These are phyloP conservation scores for Orbicella faveolata DNA, from an alignment of 64 coral and sea anemone species.

Conservation along the genomic window DNA sequence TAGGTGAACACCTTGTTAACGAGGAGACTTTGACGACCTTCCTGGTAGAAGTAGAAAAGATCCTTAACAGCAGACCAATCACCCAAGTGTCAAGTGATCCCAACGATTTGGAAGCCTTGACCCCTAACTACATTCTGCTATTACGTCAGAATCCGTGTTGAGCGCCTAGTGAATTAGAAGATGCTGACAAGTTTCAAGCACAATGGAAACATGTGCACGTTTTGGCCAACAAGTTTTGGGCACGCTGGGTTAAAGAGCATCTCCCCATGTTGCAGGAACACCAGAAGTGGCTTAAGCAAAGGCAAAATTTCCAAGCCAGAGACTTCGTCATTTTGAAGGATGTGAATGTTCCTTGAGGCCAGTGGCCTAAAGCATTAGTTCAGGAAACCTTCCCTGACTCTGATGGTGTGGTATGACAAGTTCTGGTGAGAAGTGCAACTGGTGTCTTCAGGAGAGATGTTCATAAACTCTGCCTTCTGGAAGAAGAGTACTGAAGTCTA, in stretches of 20 bases:
- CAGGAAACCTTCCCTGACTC: too few relatives aligned
- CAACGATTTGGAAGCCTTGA: conserved; percentile 31
- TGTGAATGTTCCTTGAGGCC: conserved; percentile 30
- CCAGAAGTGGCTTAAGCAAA: conserved; percentile 62
- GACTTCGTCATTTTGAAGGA: conserved; percentile 54
- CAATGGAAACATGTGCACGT: neutral
- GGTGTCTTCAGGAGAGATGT: conserved; percentile 32
- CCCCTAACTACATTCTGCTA: conserved; percentile 49
- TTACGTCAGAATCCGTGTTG: conserved; percentile 19
- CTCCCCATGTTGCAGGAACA: conserved; percentile 55
- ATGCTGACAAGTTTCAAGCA: conserved; percentile 31
- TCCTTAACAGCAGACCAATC: conserved; percentile 43
- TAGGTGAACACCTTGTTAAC: conserved; percentile 25
- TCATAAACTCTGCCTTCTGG: too few relatives aligned
- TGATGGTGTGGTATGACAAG: conserved; percentile 30
- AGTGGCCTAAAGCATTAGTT: conserved; percentile 54
- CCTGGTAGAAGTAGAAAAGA: conserved; percentile 27
- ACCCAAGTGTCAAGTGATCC: conserved; percentile 48
- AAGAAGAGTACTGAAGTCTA: too few relatives aligned
- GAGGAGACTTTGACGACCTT: conserved; percentile 8
- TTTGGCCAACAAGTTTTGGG: conserved; percentile 60
- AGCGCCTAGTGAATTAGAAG: conserved; percentile 14
- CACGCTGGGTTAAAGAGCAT: conserved; percentile 53
- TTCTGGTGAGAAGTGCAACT: conserved; percentile 44
- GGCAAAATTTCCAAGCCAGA: conserved; percentile 48